Percentiles rank a stretch among this genome's conserved stretches.
These are phyloP conservation scores for Digitonthophagus gazella DNA, from an alignment of 2,888 invertebrate genomes.

Conservation along the genomic window DNA sequence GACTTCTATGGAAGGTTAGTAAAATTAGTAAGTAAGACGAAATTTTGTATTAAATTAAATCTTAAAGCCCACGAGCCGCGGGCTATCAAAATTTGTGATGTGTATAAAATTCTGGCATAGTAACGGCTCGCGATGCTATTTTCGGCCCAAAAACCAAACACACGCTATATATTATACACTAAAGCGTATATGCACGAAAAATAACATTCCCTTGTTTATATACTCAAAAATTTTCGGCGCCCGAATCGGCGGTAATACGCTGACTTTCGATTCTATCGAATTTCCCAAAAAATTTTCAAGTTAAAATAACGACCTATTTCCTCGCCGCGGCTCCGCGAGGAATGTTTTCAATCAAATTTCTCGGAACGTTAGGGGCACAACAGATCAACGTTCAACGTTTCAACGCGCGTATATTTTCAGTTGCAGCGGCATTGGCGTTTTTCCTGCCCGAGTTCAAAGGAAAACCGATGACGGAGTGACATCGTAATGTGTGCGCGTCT, in stretches of 20 bases:
- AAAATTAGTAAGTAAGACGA: not conserved
- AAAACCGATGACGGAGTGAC: slow-evolving; percentile 38
- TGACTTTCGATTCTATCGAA: too few species aligned
- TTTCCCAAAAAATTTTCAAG: too few species aligned
- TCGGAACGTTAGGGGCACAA: not conserved
- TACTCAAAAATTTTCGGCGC: slow-evolving; percentile 14
- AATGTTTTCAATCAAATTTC: slow-evolving; percentile 1
- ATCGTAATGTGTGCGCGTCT: not conserved
- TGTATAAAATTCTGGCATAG: slow-evolving; percentile 7
- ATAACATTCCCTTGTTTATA: slow-evolving; percentile 27
- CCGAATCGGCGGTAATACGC: too few species aligned
- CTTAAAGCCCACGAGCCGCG: not conserved
- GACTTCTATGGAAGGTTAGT: slow-evolving; percentile 31
- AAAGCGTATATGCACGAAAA: slow-evolving; percentile 22
- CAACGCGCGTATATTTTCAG: slow-evolving; percentile 31
- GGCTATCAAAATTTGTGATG: slow-evolving; percentile 12
- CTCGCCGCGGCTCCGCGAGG: too few species aligned
- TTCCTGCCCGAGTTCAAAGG: slow-evolving; percentile 37
- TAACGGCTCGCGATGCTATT: slow-evolving; percentile 19
- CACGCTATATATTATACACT: slow-evolving; percentile 28
- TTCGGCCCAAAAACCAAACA: slow-evolving; percentile 27
- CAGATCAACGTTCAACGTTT: not conserved
- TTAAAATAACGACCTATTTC: too few species aligned
- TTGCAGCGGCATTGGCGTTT: slow-evolving; percentile 33
- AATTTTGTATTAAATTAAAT: not conserved